phyloP scores from a whole-genome alignment of 1,140 invertebrate species.

The Tetramorium parvispinum region DNA sequence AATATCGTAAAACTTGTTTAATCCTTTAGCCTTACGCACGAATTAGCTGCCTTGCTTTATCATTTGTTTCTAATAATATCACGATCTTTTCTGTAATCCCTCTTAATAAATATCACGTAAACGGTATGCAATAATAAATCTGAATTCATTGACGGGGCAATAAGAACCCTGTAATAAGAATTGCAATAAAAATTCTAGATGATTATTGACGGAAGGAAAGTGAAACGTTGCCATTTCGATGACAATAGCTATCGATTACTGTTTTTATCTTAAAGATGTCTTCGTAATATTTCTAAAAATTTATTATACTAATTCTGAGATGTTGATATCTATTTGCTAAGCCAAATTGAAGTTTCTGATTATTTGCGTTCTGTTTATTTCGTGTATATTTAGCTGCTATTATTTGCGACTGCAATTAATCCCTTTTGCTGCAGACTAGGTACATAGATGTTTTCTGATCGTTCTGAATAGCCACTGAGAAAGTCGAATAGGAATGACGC shows the following conservation, averaged over 20 bases:
- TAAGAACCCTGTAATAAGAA: neutral
- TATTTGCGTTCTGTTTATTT: neutral
- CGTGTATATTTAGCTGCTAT: neutral
- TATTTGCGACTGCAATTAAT: neutral
- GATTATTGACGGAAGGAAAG: constrained; percentile 33
- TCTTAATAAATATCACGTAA: neutral
- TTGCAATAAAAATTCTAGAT: neutral
- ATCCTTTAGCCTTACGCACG: neutral
- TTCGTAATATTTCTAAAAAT: neutral
- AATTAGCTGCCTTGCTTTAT: constrained; percentile 10
- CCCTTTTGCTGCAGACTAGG: neutral
- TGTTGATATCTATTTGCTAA: neutral
- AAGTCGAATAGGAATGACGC: neutral
- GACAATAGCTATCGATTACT: neutral
- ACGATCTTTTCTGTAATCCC: neutral
- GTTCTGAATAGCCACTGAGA: neutral
- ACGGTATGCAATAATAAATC: neutral
- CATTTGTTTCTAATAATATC: constrained; percentile 31
- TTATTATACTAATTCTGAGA: neutral
- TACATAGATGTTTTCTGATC: neutral
- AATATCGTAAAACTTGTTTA: neutral
- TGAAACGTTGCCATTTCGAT: constrained; percentile 3
- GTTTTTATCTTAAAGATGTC: neutral
- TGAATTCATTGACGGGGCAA: neutral
- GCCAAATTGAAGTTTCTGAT: neutral